These are phyloP conservation scores for Orbicella faveolata DNA, from an alignment of 64 coral and sea anemone species.

Conservation along the genomic window DNA sequence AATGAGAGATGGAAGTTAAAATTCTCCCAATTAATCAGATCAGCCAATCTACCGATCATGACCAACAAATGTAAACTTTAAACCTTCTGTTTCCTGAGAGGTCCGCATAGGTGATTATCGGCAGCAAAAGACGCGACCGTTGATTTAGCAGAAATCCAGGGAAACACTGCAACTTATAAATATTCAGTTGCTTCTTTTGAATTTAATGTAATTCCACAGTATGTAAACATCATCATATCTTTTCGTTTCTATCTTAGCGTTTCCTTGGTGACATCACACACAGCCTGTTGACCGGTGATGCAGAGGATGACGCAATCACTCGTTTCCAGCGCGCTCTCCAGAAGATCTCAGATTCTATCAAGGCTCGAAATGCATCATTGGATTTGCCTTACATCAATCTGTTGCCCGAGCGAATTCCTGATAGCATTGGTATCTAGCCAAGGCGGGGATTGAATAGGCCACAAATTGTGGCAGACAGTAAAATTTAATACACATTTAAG, in stretches of 20 bases:
- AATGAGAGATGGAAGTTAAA: too few relatives aligned
- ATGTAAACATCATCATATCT: background rate
- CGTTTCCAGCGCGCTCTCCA: slow-evolving; percentile 74
- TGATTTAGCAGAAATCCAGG: too few relatives aligned
- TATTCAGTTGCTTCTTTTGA: too few relatives aligned
- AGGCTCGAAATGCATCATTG: slow-evolving; percentile 62
- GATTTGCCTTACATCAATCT: slow-evolving; percentile 81
- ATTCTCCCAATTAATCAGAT: too few relatives aligned
- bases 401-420: slow-evolving; percentile 74
- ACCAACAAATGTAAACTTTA: too few relatives aligned
- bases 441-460: background rate
- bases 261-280: slow-evolving; percentile 28
- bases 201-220: background rate
- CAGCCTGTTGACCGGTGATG: slow-evolving; percentile 15
- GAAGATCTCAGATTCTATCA: slow-evolving; percentile 73
- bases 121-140: too few relatives aligned
- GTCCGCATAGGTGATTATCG: too few relatives aligned
- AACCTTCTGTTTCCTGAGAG: too few relatives aligned
- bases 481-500: background rate
- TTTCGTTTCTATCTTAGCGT: background rate
- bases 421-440: slow-evolving; percentile 76
- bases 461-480: background rate
- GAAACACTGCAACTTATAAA: too few relatives aligned
- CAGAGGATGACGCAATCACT: slow-evolving; percentile 41
- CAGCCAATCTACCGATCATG: too few relatives aligned